Base-by-base conservation (phyloP, 2,797 vertebrate species). In the Acomys russatus region DNA sequence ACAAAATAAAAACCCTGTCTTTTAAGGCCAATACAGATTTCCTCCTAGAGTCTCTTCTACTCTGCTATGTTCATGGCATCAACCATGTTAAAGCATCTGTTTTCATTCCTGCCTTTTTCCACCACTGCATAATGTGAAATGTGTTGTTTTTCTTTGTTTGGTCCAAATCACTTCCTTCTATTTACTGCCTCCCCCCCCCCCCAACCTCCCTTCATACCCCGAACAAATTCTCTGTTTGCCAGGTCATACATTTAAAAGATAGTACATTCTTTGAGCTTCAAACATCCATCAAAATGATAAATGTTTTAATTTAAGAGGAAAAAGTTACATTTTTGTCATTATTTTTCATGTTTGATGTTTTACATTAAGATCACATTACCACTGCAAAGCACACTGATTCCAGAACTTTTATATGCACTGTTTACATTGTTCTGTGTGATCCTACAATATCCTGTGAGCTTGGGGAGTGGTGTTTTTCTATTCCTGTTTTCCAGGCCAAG, bases 401-500 rank as follows among this genome's bases (percentile, higher is more conserved):
- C 87, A 93, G 59, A 89, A 83, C 10, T 71, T 89, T 79, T 10
- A 54, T 12, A 74, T 54, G 64, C 2, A 23, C 83, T 78, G 20
- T 63, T 20, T 54, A 71, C 8, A 30, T 95, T 80, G 78, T 90
- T 95, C 95, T 84, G 0, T 73, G 61, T 66, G 51, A 68, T 86
- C 59, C 23, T 90, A 18, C 7, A 84, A 38, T 80, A 87, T 51
- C 38, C 68, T 88, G 71, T 25, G n/a, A 88, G 54, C 56, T 78
- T 22, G 80, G 56, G 70, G 88, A 74, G 84, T 17, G 63, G 35
- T 1, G 7, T 15, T 70, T 86, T 96, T 54, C 88, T 68, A 83
- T 92, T 79, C 44, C 71, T 63, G 35, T 92, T 96, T 97, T 97
- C 20, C 38, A 82, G 54, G 90, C 44, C 17, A 88, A 95, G 63